Base-by-base conservation (phyloP, 2,113 vertebrate species). In the Stictonetta naevosa region DNA sequence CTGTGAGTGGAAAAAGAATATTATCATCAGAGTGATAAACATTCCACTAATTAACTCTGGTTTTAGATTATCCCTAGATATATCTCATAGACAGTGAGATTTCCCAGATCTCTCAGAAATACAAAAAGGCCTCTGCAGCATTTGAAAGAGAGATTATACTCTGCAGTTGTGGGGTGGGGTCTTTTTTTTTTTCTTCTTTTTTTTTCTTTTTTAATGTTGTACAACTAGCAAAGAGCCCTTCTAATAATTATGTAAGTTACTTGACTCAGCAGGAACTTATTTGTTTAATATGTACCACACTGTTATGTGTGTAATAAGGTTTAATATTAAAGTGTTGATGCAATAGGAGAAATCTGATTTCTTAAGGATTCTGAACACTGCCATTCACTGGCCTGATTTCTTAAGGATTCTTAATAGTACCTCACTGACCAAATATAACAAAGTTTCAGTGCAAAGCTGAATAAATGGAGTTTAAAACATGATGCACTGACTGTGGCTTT, bases 231-330 rank as follows among this genome's bases (percentile, higher is more conserved):
- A 95, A 92, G 64, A 90, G 88, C 93, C 42, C 23, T 76, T 36
- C 38, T 96, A 93, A 95, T 95, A 93, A 95, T 94, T 86, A 92
- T 33, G 86, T 44, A 95, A 73, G 93, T 94, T 89, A 76, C 95
- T 88, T 90, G 36, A 82, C 83, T 89, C 88, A 55, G 52, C 93
- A 87, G 75, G 86, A 95, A 94, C 60, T 83, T 95, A 83, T 92
- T 94, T 95, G 48, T 95, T 96, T 93, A 94, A 97, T 94, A 95
- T 69, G 68, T 91, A 67, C 34, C 92, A 83, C 44, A 88, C 74
- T 93, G 93, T 74, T 96, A 86, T 22, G 56, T 80, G 58, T 81
- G 86, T 73, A 29, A 92, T 77, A 95, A 94, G 40, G 44, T 78
- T 89, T 90, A 95, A 82, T 53, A 92, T 66, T 85, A 56, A 95